A percentile compares a stretch with the other conserved stretches of the same genome.
These are phyloP conservation scores for Ptiloglossa arizonensis DNA, from an alignment of 1,140 invertebrate species.

Conservation along the genomic window DNA sequence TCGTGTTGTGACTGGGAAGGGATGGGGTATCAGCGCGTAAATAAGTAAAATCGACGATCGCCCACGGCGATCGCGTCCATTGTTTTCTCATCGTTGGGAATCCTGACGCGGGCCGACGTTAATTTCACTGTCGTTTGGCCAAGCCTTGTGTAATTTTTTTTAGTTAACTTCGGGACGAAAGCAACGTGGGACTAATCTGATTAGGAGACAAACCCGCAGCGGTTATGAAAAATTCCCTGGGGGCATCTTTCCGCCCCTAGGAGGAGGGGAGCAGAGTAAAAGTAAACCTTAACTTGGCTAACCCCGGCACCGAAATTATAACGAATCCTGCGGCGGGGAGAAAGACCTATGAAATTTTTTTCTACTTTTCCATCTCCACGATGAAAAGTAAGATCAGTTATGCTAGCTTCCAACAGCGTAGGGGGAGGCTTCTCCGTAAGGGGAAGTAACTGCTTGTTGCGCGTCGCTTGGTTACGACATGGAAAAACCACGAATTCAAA, in stretches of 20 bases:
- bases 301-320: conserved; percentile 53
- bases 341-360: conserved; percentile 10
- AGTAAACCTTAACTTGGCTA: conserved; percentile 31
- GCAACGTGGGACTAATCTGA: conserved; percentile 21
- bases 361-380: conserved; percentile 26
- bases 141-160: neutral
- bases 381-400: neutral
- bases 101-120: neutral
- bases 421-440: neutral
- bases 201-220: conserved; percentile 2
- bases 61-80: too few species aligned
- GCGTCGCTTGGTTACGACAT: conserved; percentile 46
- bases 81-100: neutral
- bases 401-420: neutral
- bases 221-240: conserved; percentile 51
- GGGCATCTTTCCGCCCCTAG: too few species aligned
- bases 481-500: conserved; percentile 70
- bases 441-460: conserved; percentile 64
- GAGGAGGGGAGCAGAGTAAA: too few species aligned
- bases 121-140: conserved; percentile 16
- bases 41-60: conserved; percentile 50
- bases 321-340: conserved; percentile 32
- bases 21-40: conserved; percentile 37
- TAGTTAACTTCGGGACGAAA: neutral
- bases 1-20: conserved; percentile 38